Conservation (phyloP, 1,140 invertebrate species). For the Prorops nasuta region DNA sequence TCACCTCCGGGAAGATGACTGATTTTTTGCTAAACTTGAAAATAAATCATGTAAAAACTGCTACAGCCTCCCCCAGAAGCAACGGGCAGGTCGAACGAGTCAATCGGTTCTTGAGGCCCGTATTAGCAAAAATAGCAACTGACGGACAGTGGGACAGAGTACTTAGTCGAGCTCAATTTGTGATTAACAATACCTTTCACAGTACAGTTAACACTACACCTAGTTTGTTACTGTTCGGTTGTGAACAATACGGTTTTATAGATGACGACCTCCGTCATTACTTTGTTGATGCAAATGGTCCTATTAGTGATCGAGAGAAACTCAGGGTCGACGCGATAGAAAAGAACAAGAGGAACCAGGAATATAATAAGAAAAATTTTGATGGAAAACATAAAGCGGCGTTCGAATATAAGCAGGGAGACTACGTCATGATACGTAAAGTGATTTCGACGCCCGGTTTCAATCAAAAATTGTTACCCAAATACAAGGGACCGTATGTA, state of each 20-base stretch:
- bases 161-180: not conserved
- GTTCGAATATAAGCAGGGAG: constrained; percentile 12
- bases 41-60: not conserved
- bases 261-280: not conserved
- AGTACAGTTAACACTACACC: not conserved
- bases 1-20: not conserved
- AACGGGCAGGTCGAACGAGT: not conserved
- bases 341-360: not conserved
- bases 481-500: constrained; percentile 20
- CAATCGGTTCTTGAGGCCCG: not conserved
- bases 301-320: not conserved
- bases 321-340: not conserved
- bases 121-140: not conserved
- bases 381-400: constrained; percentile 15
- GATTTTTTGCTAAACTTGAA: not conserved
- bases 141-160: not conserved
- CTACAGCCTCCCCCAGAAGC: not conserved
- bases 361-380: not conserved
- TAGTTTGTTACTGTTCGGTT: not conserved
- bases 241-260: not conserved
- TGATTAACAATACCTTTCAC: not conserved
- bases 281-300: not conserved
- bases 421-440: constrained; percentile 22
- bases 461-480: constrained; percentile 21
- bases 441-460: constrained; percentile 10